Conservation (phyloP, 2,888 invertebrate genomes). For the Pollenia griseotomentosa region DNA sequence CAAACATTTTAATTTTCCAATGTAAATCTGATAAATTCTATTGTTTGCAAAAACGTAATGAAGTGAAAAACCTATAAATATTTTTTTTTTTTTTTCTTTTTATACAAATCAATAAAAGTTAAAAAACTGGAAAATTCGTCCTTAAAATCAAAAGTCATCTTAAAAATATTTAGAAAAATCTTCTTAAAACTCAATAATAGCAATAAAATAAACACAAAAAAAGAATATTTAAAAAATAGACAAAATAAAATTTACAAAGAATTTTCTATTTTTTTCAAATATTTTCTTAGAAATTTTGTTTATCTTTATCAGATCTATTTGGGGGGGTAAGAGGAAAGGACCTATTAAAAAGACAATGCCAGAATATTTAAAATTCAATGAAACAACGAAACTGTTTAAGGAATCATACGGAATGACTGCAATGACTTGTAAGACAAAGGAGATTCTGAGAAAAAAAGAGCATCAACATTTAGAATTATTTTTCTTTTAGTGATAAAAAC, state of each 20-base stretch:
- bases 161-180: too few species aligned
- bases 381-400: constrained; percentile 46
- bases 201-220: too few species aligned
- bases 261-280: too few species aligned
- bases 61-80: not conserved
- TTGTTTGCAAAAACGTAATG: not conserved
- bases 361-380: constrained; percentile 55
- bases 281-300: not conserved
- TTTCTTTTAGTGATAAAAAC: constrained; percentile 46
- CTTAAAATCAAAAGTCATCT: too few species aligned
- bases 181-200: too few species aligned
- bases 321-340: not conserved
- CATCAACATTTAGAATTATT: constrained; percentile 17
- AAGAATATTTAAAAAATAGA: too few species aligned
- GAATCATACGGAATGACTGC: not conserved
- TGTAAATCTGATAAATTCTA: not conserved
- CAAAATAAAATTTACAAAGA: too few species aligned
- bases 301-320: constrained; percentile 3
- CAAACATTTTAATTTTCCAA: not conserved
- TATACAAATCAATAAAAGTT: too few species aligned
- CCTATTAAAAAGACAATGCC: constrained; percentile 18
- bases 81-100: too few species aligned
- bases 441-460: not conserved
- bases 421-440: constrained; percentile 12
- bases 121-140: too few species aligned